Base-by-base conservation (phyloP, 1,140 invertebrate genomes). In the Aphelinus atriplicis region DNA sequence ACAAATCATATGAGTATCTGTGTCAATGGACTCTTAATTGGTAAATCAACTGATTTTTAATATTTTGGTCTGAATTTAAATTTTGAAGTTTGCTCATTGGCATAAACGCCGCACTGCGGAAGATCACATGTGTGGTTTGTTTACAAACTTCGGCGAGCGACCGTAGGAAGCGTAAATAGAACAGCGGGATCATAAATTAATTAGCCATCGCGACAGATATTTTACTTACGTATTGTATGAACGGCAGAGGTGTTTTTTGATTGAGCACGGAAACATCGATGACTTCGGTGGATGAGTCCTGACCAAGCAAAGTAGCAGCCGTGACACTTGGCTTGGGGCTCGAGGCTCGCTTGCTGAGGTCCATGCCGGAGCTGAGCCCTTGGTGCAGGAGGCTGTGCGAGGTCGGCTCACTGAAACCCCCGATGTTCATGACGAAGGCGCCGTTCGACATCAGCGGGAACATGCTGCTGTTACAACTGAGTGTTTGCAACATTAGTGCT, bases 191-290 rank as follows among this genome's bases (percentile, higher is more conserved):
- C 26, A 26, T 26, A 0, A 26, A 26, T 26, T 26, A 7, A 6
- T 26, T 26, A 26, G 26, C 26, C 26, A 26, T 26, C 26, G 26
- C 26, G 26, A 26, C 26, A 26, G 26, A 26, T 26, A 26, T 26
- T 26, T 26, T 51, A 80, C 80, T 73, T 80, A 86, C 84, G 10
- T 78, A 77, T 76, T 81, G 79, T 7, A 79, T 75, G 2, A 79
- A 42, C 0, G 80, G 71, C 5, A 1, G 47, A 71, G 42, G 45
- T 4, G 64, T 9, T 10, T 72, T 81, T 55, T 82, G 73, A 0
- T 70, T 55, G 3, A 86, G 65, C 2, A 50, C 67, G 10, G 78
- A 77, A 0, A 85, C 72, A 6, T 84, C 81, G 42, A 85, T 76
- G 5, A 81, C 57, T 9, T 83, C 84, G 0, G 83, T 84, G 0